Conservation (phyloP, 2,797 vertebrate species). For the Gouania willdenowi region DNA sequence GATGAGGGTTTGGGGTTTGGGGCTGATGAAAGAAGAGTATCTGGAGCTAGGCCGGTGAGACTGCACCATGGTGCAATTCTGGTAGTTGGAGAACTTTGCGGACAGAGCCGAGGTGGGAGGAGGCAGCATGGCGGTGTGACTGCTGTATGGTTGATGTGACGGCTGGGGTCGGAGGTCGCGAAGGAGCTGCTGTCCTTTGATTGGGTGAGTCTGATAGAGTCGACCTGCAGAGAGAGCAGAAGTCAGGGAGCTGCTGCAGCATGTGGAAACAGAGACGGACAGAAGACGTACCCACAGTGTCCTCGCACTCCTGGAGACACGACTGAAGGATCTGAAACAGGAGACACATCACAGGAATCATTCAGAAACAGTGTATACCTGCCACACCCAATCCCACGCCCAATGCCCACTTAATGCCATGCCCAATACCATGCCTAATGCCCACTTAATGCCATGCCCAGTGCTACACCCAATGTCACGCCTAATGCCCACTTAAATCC, state of each 20-base stretch:
- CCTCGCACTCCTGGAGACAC: slow-evolving; percentile 77
- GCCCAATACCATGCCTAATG: too few species aligned
- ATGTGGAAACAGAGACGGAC: not conserved
- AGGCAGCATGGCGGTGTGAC: slow-evolving; percentile 53
- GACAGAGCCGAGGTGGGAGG: slow-evolving; percentile 42
- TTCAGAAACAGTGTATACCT: not conserved
- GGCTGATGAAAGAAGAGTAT: slow-evolving; percentile 79
- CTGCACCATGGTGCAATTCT: slow-evolving; percentile 86
- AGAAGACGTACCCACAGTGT: slow-evolving; percentile 58
- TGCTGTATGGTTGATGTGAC: slow-evolving; percentile 51
- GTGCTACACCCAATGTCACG: too few species aligned
- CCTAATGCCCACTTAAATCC: too few species aligned
- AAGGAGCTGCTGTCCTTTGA: slow-evolving; percentile 47
- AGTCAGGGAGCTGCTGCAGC: not conserved
- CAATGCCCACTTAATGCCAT: too few species aligned
- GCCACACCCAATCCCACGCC: too few species aligned
- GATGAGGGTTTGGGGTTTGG: slow-evolving; percentile 86
- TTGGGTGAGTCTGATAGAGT: slow-evolving; percentile 73
- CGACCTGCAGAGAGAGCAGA: slow-evolving; percentile 38
- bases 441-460: too few species aligned
- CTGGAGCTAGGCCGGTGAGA: slow-evolving; percentile 78
- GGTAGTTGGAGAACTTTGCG: slow-evolving; percentile 80
- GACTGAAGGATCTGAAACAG: slow-evolving; percentile 80
- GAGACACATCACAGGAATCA: not conserved
- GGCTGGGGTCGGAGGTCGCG: slow-evolving; percentile 62